Percentiles rank a stretch among this genome's conserved stretches.
Conservation (phyloP, 2,797 vertebrate genomes). For the Xenopus petersii region DNA sequence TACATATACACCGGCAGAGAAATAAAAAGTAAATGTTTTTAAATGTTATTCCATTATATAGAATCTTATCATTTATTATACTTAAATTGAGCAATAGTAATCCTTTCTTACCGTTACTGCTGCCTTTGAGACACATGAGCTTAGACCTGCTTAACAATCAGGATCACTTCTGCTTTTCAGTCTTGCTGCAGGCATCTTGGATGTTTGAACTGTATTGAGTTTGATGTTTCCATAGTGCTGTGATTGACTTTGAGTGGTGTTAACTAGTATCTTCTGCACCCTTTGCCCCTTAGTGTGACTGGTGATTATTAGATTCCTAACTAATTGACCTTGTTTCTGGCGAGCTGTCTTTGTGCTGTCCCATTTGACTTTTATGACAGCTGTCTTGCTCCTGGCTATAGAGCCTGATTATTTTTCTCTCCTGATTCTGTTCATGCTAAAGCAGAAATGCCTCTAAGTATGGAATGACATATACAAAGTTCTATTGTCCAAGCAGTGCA, state of each 20-base stretch:
- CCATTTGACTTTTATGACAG: constrained; percentile 47
- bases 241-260: constrained; percentile 50
- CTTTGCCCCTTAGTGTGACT: constrained; percentile 37
- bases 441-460: constrained; percentile 21
- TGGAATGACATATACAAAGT: constrained; percentile 13
- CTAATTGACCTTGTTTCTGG: constrained; percentile 50
- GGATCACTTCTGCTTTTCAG: constrained; percentile 32
- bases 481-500: background rate
- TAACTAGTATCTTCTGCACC: constrained; percentile 47
- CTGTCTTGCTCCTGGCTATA: constrained; percentile 46
- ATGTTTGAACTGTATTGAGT: constrained; percentile 49
- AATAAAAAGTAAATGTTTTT: too few species aligned
- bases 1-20: too few species aligned
- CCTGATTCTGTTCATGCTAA: constrained; percentile 32
- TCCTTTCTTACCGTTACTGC: background rate
- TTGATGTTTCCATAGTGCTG: constrained; percentile 44
- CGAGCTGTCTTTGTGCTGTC: constrained; percentile 46
- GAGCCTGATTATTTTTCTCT: constrained; percentile 44
- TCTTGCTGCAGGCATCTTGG: constrained; percentile 42
- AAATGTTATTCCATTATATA: too few species aligned
- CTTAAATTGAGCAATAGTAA: too few species aligned
- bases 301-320: constrained; percentile 46
- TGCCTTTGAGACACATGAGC: background rate
- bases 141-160: constrained; percentile 40
- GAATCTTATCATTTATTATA: too few species aligned